Percentiles rank a stretch among this genome's conserved stretches.
Evolutionary conservation across 2,888 invertebrate species (phyloP).

Genomic region (Plagodis pulveraria): DNA sequence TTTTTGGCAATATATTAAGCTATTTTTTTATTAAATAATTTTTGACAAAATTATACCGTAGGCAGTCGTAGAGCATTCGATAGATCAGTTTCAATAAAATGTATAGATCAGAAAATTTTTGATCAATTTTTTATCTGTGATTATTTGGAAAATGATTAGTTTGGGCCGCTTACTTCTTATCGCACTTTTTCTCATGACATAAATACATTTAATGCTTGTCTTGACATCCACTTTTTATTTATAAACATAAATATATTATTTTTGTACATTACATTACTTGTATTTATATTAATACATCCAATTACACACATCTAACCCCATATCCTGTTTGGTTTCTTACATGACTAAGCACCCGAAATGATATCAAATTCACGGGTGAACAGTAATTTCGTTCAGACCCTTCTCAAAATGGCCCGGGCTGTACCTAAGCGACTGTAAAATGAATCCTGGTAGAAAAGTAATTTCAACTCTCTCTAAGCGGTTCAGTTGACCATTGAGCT

Average conservation of each 20-base stretch:
- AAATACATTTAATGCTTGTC: background rate
- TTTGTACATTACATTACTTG: too few relatives aligned
- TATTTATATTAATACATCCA: constrained; percentile 2
- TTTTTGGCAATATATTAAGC: constrained; percentile 22
- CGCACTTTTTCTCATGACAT: too few relatives aligned
- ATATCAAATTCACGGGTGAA: constrained; percentile 42
- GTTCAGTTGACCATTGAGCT: constrained; percentile 42
- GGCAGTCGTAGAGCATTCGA: too few relatives aligned
- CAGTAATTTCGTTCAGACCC: constrained; percentile 41
- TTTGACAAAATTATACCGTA: too few relatives aligned
- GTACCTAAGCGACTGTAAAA: constrained; percentile 51
- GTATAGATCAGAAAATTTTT: too few relatives aligned
- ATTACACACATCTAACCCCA: constrained; percentile 7
- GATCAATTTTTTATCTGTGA: too few relatives aligned
- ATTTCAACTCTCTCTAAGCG: constrained; percentile 56
- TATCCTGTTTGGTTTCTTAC: constrained; percentile 14
- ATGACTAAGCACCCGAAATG: constrained; percentile 31
- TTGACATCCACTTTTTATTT: background rate
- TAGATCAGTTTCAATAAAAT: too few relatives aligned
- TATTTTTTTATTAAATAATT: too few relatives aligned
- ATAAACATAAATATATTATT: too few relatives aligned
- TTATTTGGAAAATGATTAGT: too few relatives aligned
- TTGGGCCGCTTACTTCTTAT: too few relatives aligned
- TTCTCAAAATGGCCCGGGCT: constrained; percentile 32
- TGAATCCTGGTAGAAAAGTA: constrained; percentile 48